These are phyloP conservation scores for Zosterops japonicus DNA, from an alignment of 2,113 vertebrate genomes.

Conservation along the genomic window DNA sequence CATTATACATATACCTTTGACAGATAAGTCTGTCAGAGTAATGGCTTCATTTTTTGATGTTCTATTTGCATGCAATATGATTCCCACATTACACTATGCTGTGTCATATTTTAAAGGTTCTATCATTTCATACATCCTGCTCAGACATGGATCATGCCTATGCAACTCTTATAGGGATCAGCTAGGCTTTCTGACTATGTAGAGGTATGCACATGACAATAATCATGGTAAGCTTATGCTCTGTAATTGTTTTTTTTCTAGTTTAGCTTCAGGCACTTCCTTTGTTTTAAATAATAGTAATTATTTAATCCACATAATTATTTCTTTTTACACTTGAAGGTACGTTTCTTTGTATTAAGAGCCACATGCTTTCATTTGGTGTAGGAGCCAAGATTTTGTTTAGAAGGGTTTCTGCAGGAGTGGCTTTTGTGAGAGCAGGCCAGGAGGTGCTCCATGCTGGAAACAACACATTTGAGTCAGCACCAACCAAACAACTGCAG, in stretches of 20 bases:
- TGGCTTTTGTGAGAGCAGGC: not conserved
- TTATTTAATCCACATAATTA: not conserved
- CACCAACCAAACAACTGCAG: accelerated
- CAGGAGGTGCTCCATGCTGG: accelerated
- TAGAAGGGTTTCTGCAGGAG: not conserved
- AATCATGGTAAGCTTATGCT: not conserved
- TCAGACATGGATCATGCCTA: not conserved
- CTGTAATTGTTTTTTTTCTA: not conserved
- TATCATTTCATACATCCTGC: not conserved
- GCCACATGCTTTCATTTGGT: not conserved
- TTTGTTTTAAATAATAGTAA: not conserved
- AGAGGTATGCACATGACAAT: not conserved
- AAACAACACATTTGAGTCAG: not conserved
- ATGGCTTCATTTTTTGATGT: not conserved
- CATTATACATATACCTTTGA: not conserved
- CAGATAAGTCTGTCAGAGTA: not conserved
- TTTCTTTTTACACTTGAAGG: not conserved
- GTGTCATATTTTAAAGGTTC: not conserved
- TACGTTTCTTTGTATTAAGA: not conserved
- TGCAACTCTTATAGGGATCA: not conserved
- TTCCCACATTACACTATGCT: not conserved
- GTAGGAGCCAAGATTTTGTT: not conserved
- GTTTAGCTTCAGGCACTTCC: not conserved
- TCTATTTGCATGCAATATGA: not conserved
- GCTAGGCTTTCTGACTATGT: not conserved